phyloP scores from a whole-genome alignment of 2,888 invertebrate genomes.

The Oscheius sp. region DNA sequence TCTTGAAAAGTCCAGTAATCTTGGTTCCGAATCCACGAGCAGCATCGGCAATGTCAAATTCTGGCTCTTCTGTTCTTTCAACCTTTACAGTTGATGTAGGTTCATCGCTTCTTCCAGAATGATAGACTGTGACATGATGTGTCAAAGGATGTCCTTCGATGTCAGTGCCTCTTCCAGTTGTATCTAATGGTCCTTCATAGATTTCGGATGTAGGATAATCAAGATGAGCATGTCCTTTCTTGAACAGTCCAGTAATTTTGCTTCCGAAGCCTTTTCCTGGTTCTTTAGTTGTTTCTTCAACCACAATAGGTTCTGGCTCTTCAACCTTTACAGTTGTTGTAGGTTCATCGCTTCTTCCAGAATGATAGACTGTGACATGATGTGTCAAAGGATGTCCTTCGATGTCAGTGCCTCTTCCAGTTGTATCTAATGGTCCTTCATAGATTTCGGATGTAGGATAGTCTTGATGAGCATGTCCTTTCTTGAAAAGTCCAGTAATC shows the following conservation, averaged over 20 bases:
- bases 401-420: conserved; percentile 26
- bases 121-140: conserved; percentile 43
- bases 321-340: conserved; percentile 25
- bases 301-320: conserved; percentile 18
- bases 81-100: conserved; percentile 35
- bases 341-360: conserved; percentile 11
- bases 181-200: conserved; percentile 41
- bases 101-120: conserved; percentile 37
- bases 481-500: conserved; percentile 34
- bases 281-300: conserved; percentile 20
- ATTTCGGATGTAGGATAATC: conserved; percentile 36
- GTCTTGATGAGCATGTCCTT: conserved; percentile 32
- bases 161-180: conserved; percentile 21
- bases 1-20: conserved; percentile 40
- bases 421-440: conserved; percentile 31
- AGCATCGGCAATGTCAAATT: conserved; percentile 33
- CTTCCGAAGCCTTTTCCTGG: conserved; percentile 36
- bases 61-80: conserved; percentile 11
- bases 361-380: conserved; percentile 8
- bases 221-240: conserved; percentile 34
- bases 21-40: conserved; percentile 21
- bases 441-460: conserved; percentile 35
- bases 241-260: conserved; percentile 34
- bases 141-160: conserved; percentile 37
- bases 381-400: conserved; percentile 36